These are phyloP conservation scores for Mamestra configurata DNA, from an alignment of 1,140 invertebrate species.

Conservation along the genomic window DNA sequence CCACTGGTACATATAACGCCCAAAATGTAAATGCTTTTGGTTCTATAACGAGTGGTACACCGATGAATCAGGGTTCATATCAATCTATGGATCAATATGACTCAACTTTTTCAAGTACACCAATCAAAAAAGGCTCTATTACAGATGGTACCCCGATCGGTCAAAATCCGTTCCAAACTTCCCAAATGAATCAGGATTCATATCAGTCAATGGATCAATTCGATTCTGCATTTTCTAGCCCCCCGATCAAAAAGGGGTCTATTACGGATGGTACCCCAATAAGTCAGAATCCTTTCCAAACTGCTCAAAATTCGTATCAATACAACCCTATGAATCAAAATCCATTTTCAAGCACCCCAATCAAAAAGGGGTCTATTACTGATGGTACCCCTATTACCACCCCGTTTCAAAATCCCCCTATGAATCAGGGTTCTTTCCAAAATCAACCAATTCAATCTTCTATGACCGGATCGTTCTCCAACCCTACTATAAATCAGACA, in stretches of 20 bases:
- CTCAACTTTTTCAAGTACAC: constrained; percentile 5
- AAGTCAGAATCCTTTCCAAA: constrained; percentile 1
- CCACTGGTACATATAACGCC: background rate
- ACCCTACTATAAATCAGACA: background rate
- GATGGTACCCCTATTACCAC: constrained; percentile 67
- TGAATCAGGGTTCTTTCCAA: background rate
- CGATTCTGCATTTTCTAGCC: constrained; percentile 6
- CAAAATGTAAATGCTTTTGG: constrained; percentile 37
- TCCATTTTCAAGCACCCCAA: constrained; percentile 21
- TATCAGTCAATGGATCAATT: background rate
- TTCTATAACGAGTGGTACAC: constrained; percentile 50
- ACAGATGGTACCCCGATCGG: constrained; percentile 68
- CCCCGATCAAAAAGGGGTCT: constrained; percentile 59
- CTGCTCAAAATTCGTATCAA: background rate
- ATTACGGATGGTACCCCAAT: constrained; percentile 73
- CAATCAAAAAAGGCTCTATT: constrained; percentile 65
- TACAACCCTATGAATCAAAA: constrained; percentile 7
- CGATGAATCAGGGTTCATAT: constrained; percentile 25
- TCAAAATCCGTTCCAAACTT: background rate
- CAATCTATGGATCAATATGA: background rate
- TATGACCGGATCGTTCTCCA: background rate
- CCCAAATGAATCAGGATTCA: background rate
- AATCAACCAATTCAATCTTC: background rate
- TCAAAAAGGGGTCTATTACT: constrained; percentile 67
- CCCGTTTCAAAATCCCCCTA: background rate